phyloP scores from a whole-genome alignment of 2,888 invertebrate species.

The Netelia fuscicornis region DNA sequence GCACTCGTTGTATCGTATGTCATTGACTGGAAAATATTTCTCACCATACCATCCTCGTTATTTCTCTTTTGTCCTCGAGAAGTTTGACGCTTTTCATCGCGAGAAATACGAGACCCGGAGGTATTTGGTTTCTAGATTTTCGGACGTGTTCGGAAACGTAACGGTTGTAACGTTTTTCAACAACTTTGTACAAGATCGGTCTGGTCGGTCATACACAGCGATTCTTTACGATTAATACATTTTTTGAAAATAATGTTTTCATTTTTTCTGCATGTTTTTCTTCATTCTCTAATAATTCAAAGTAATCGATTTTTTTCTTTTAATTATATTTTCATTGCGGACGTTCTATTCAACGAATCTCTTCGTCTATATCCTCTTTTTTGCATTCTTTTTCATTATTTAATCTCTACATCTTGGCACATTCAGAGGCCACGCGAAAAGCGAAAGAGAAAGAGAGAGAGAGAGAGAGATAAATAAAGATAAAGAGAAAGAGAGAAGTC shows the following conservation, averaged over 20 bases:
- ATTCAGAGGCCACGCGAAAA: constrained; percentile 34
- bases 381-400: constrained; percentile 29
- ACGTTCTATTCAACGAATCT: constrained; percentile 40
- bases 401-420: constrained; percentile 52
- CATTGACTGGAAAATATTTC: constrained; percentile 1
- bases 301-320: neutral
- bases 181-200: no score
- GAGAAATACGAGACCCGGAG: no score
- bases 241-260: no score
- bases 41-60: neutral
- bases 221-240: no score
- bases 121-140: no score
- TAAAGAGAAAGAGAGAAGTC: constrained; percentile 37
- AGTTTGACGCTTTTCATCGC: no score
- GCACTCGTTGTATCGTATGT: constrained; percentile 19
- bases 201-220: no score
- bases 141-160: no score
- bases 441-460: constrained; percentile 54
- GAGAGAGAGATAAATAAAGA: constrained; percentile 42
- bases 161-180: no score
- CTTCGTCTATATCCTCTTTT: constrained; percentile 17
- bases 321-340: constrained; percentile 37
- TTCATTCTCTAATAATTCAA: no score
- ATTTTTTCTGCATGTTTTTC: no score
- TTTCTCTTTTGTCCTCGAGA: neutral